Evolutionary conservation across 2,113 vertebrate species (phyloP).

Genomic region (Epinephelus fuscoguttatus): DNA sequence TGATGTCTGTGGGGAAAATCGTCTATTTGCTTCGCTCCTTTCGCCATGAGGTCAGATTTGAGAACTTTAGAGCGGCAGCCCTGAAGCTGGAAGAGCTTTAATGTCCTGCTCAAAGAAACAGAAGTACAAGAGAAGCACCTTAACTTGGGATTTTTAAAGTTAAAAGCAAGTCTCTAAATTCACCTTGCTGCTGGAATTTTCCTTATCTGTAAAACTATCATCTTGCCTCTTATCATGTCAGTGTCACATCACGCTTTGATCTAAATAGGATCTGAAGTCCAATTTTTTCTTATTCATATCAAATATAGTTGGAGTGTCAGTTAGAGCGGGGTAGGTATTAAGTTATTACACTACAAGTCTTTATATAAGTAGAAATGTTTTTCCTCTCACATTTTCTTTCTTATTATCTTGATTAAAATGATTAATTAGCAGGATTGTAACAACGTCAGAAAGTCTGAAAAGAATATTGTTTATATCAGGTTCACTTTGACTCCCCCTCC

Average conservation of each 20-base stretch:
- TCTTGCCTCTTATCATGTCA: slow-evolving; percentile 13
- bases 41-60: slow-evolving; percentile 36
- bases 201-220: background rate
- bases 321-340: background rate
- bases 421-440: background rate
- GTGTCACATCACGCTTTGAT: slow-evolving; percentile 9
- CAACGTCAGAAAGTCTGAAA: background rate
- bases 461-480: background rate
- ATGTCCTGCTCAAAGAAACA: slow-evolving; percentile 1
- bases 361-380: too few species aligned
- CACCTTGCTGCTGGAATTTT: background rate
- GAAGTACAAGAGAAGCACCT: slow-evolving; percentile 6
- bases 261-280: background rate
- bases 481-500: background rate
- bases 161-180: background rate
- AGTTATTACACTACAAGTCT: background rate
- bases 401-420: background rate
- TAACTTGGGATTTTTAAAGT: background rate
- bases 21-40: slow-evolving; percentile 10
- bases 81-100: background rate
- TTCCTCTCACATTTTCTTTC: background rate
- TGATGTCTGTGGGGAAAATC: slow-evolving; percentile 36
- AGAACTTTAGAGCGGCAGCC: background rate
- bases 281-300: background rate
- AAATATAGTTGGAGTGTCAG: background rate